Percentiles rank a stretch among this genome's conserved stretches.
Conservation (phyloP, 2,797 vertebrate genomes). For the Limosa lapponica region DNA sequence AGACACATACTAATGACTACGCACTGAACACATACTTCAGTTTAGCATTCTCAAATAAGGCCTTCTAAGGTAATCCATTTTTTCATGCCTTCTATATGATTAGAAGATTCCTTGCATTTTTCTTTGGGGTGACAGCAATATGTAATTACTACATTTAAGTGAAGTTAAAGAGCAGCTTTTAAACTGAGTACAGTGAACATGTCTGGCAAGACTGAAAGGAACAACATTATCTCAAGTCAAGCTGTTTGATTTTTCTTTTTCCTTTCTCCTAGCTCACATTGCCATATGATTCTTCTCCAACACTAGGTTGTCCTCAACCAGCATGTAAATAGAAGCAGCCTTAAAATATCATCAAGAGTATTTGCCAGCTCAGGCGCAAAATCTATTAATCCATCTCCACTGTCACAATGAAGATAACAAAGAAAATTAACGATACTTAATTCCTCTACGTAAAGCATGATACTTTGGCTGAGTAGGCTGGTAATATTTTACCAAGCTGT, state of each 20-base stretch:
- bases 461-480: neutral
- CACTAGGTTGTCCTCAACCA: neutral
- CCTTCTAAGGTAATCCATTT: neutral
- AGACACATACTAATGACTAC: neutral
- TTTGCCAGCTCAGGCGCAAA: neutral
- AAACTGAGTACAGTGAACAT: neutral
- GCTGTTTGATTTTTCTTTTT: neutral
- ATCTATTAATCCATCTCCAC: neutral
- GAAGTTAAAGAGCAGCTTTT: neutral
- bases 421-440: neutral
- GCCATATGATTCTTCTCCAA: neutral
- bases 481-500: neutral
- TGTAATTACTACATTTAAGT: neutral
- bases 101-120: neutral
- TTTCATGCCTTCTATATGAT: neutral
- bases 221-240: neutral
- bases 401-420: neutral
- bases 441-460: neutral
- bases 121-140: neutral
- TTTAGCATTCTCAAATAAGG: neutral
- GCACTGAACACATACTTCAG: neutral
- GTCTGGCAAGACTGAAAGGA: neutral
- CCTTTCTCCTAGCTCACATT: neutral
- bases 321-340: neutral
- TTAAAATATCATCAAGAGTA: neutral